Base-by-base conservation (phyloP, 2,113 vertebrate genomes). In the Tragelaphus strepsiceros region DNA sequence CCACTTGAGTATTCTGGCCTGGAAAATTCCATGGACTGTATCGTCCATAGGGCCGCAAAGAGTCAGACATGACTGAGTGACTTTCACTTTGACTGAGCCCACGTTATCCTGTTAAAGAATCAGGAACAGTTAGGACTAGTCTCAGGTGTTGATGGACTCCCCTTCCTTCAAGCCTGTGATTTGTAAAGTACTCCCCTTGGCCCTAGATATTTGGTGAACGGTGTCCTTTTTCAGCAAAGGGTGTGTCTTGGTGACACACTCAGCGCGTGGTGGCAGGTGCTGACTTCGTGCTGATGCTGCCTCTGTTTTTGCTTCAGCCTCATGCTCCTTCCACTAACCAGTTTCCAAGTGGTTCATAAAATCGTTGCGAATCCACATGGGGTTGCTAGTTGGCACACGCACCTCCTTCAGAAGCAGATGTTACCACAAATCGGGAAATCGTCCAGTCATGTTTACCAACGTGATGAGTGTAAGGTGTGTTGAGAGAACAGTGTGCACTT, bases 101-200 rank as follows among this genome's bases (percentile, higher is more conserved):
- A 21, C 32, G 1, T 16, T 81, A 95, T 91, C 94, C 92, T 97
- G 64, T 90, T 46, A 95, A 74, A 97, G 1, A 19, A 26, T 51
- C 3, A 0, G 97, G 81, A 93, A n/a, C 88, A 92, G 9, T 26
- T n/a, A 94, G 88, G 43, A 15, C 93, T 96, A 1, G 92, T 88
- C 85, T 88, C 81, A 51, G 82, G 82, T 81, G 94, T 86, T 95
- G 51, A 77, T 90, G 86, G 98, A 95, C 94, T 98, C 90, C 96
- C 92, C 95, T 88, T 96, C 97, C 94, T 94, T 85, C 95, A 84
- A 94, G 94, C 89, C 97, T 84, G 54, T 74, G 54, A 88, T 95
- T 97, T 78, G 83, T 90, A 2, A 81, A 98, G 88, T 94, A 97
- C 96, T 88, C 46, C 86, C 2, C 43, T 24, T 0, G 35, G 24